phyloP scores from a whole-genome alignment of 37 sponge, comb jelly and placozoan species.

The Chondrosia reniformis region DNA sequence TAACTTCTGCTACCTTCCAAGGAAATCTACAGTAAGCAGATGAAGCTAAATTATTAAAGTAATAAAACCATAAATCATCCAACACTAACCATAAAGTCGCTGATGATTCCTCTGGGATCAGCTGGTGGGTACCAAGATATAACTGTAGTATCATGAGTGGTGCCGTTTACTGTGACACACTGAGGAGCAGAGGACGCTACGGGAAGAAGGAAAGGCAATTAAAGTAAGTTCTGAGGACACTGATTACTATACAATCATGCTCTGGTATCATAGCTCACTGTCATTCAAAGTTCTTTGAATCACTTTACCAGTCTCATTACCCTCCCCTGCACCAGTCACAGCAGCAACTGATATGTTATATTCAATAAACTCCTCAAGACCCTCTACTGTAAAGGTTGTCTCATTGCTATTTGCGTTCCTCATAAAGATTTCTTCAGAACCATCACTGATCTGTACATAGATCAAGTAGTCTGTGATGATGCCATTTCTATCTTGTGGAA shows the following conservation, averaged over 20 bases:
- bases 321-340: conserved; percentile 25
- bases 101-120: conserved; percentile 54
- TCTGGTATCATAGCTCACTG: conserved; percentile 44
- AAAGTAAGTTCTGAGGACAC: background rate
- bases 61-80: too few relatives aligned
- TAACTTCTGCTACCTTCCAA: too few relatives aligned
- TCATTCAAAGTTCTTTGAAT: conserved; percentile 14
- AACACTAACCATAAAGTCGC: conserved; percentile 33
- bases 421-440: background rate
- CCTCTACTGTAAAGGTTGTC: background rate
- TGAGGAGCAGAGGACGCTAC: conserved; percentile 43
- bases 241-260: background rate
- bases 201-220: too few relatives aligned
- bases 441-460: background rate
- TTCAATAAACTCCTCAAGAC: background rate
- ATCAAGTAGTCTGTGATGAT: conserved; percentile 29
- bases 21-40: too few relatives aligned
- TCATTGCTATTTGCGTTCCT: background rate
- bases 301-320: background rate
- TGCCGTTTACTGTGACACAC: background rate
- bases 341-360: conserved; percentile 22
- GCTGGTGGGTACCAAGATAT: conserved; percentile 38
- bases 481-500: conserved; percentile 25
- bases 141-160: conserved; percentile 7
- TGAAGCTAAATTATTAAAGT: too few relatives aligned